Evolutionary conservation across 2,797 vertebrate genomes (phyloP).

Genomic region (Craterocephalus amniculus): DNA sequence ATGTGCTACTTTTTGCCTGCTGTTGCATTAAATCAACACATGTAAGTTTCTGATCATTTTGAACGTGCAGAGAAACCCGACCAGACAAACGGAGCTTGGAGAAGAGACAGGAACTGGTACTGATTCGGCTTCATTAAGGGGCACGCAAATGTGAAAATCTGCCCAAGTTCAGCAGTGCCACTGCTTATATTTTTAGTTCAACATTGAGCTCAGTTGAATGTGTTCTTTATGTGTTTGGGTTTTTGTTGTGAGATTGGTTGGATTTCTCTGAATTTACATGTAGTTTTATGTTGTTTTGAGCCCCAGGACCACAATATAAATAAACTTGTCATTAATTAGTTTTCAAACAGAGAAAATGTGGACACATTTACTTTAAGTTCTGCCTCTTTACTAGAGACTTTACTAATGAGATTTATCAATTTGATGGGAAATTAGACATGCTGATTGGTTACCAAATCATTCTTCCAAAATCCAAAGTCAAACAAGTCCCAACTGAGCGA

Average conservation of each 20-base stretch:
- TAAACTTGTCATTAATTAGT: too few relatives aligned
- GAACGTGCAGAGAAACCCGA: neutral
- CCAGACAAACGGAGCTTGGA: too few relatives aligned
- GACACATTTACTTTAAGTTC: too few relatives aligned
- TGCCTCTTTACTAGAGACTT: neutral
- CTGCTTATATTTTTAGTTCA: neutral
- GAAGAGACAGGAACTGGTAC: neutral
- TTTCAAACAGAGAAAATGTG: too few relatives aligned
- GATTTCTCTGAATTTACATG: neutral
- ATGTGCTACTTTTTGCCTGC: too few relatives aligned
- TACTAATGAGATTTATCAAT: neutral
- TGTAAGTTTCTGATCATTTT: neutral
- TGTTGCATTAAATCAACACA: neutral
- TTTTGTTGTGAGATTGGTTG: neutral
- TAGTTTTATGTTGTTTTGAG: neutral
- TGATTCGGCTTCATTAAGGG: too few relatives aligned
- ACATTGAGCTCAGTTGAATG: neutral
- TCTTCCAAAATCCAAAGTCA: slow-evolving; percentile 11
- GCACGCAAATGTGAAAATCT: neutral
- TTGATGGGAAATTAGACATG: neutral
- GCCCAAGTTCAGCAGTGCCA: neutral
- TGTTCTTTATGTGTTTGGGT: too few relatives aligned
- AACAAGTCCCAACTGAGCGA: slow-evolving; percentile 29
- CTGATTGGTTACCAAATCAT: neutral
- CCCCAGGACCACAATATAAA: too few relatives aligned